A percentile compares a stretch with the other conserved stretches of the same genome.
Conservation (phyloP, 2,888 invertebrate genomes). For the Pharmacophagus antenor region DNA sequence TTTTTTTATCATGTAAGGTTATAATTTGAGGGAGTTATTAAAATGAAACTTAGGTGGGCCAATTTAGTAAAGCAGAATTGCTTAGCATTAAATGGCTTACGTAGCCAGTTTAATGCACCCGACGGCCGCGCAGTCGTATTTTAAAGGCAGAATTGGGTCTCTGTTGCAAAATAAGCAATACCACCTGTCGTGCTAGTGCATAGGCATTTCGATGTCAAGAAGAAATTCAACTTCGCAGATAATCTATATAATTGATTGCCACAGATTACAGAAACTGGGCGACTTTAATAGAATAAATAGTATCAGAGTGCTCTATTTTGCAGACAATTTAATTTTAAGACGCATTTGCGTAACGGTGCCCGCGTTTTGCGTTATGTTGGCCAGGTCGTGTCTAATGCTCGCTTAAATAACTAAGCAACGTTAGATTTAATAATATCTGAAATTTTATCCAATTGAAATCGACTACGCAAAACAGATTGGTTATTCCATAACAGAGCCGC, state of each 20-base stretch:
- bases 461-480: slow-evolving; percentile 4
- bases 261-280: slow-evolving; percentile 40
- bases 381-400: slow-evolving; percentile 9
- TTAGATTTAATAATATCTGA: slow-evolving; percentile 18
- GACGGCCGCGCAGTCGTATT: slow-evolving; percentile 29
- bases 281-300: slow-evolving; percentile 46
- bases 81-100: slow-evolving; percentile 18
- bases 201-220: slow-evolving; percentile 39
- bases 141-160: slow-evolving; percentile 32
- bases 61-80: slow-evolving; percentile 29
- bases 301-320: slow-evolving; percentile 41
- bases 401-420: slow-evolving; percentile 8
- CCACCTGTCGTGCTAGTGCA: slow-evolving; percentile 24
- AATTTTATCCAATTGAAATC: slow-evolving; percentile 10
- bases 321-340: slow-evolving; percentile 40
- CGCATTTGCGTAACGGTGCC: slow-evolving; percentile 44
- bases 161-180: slow-evolving; percentile 35
- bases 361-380: slow-evolving; percentile 29
- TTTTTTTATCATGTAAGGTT: not conserved
- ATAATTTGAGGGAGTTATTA: not conserved
- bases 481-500: not conserved
- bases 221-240: slow-evolving; percentile 38
- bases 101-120: slow-evolving; percentile 17
- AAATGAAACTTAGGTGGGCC: slow-evolving; percentile 9
- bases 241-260: slow-evolving; percentile 42